Evolutionary conservation across 2,113 vertebrate species (phyloP).

Genomic region (Nycticryphes semicollaris): DNA sequence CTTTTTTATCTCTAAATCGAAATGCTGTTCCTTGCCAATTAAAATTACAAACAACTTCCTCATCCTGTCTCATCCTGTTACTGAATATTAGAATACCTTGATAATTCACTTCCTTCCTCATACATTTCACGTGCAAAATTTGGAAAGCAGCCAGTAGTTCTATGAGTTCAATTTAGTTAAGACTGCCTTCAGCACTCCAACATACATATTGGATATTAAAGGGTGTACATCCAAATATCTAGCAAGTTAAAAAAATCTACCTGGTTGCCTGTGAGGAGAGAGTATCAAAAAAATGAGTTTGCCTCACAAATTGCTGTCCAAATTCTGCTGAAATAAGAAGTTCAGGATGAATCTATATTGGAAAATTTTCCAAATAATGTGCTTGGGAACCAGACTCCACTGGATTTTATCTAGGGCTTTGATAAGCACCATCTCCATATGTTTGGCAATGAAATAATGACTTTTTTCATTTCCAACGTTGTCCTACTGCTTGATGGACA

Average conservation of each 20-base stretch:
- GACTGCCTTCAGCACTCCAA: not conserved
- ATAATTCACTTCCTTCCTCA: not conserved
- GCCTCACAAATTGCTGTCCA: not conserved
- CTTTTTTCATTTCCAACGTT: not conserved
- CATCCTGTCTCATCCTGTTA: not conserved
- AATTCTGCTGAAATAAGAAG: not conserved
- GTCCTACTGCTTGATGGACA: not conserved
- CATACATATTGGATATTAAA: not conserved
- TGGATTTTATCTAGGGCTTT: not conserved
- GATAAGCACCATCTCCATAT: not conserved
- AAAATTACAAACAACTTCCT: conserved; percentile 18
- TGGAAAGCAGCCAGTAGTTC: not conserved
- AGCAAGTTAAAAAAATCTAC: not conserved
- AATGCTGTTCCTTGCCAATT: not conserved
- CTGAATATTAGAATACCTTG: not conserved
- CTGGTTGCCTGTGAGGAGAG: not conserved
- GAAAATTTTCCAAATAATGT: not conserved
- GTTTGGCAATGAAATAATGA: not conserved
- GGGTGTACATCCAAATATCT: not conserved
- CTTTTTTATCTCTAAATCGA: not conserved
- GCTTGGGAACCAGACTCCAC: not conserved
- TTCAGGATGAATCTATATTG: not conserved
- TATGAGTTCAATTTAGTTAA: not conserved
- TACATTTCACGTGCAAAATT: not conserved
- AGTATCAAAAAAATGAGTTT: not conserved